Percentiles rank a stretch among this genome's conserved stretches.
These are phyloP conservation scores for Forbesichthys papilliferus DNA, from an alignment of 2,113 vertebrate species.

Conservation along the genomic window DNA sequence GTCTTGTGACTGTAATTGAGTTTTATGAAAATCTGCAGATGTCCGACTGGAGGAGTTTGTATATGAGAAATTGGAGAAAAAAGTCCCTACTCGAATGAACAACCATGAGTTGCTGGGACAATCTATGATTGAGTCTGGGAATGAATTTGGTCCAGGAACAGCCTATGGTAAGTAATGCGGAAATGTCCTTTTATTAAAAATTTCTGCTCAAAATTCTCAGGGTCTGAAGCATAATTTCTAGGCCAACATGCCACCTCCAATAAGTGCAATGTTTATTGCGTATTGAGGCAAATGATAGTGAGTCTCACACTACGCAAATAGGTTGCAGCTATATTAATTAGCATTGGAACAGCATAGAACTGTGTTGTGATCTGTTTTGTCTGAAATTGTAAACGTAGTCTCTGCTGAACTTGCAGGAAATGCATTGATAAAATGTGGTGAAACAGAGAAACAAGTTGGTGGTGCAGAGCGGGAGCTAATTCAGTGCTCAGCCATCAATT, in stretches of 20 bases:
- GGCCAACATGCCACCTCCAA: no score
- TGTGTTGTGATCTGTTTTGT: slow-evolving; percentile 19
- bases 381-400: slow-evolving; percentile 1
- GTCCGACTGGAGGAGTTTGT: slow-evolving; percentile 97
- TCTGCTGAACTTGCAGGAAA: slow-evolving; percentile 81
- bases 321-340: neutral
- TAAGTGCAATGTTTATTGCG: no score
- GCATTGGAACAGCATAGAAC: no score
- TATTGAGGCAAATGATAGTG: no score
- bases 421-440: slow-evolving; percentile 94
- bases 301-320: no score
- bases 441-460: slow-evolving; percentile 94
- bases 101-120: slow-evolving; percentile 94
- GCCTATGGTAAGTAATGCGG: slow-evolving; percentile 86
- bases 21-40: slow-evolving; percentile 77
- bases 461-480: slow-evolving; percentile 94
- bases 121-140: slow-evolving; percentile 94
- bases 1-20: slow-evolving; percentile 72
- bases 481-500: slow-evolving; percentile 93
- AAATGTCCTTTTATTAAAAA: neutral
- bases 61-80: slow-evolving; percentile 97
- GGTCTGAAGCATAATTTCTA: no score
- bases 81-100: slow-evolving; percentile 91
- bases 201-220: no score
- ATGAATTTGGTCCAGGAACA: slow-evolving; percentile 93